Percentiles rank a stretch among this genome's conserved stretches.
phyloP scores from a whole-genome alignment of 1,140 invertebrate species.

The Trigoniulus corallinus region DNA sequence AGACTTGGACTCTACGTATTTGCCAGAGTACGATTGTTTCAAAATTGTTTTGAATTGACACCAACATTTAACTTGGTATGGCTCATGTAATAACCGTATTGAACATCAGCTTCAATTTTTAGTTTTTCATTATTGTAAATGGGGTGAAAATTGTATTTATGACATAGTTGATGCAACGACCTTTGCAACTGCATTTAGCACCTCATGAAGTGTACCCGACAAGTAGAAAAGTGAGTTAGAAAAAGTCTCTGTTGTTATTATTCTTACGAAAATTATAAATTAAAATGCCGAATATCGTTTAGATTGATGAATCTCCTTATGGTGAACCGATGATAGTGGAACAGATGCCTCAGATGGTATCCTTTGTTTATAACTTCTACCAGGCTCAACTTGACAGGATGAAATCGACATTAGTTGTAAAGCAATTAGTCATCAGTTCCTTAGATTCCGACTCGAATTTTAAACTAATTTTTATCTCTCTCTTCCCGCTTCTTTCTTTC shows the following conservation, averaged over 20 bases:
- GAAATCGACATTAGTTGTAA: no score
- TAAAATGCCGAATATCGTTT: background rate
- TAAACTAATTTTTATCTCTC: no score
- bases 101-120: slow-evolving; percentile 2
- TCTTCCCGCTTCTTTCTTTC: no score
- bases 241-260: background rate
- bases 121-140: slow-evolving; percentile 2
- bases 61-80: slow-evolving; percentile 80
- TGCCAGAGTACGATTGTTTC: slow-evolving; percentile 76
- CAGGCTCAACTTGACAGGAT: no score
- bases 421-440: no score
- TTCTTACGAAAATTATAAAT: background rate
- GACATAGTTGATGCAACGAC: slow-evolving; percentile 40
- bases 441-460: no score
- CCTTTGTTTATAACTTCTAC: slow-evolving; percentile 82
- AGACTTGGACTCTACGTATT: slow-evolving; percentile 95
- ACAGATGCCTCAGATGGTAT: slow-evolving; percentile 84
- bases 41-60: slow-evolving; percentile 90
- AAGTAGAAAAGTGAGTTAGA: slow-evolving; percentile 29
- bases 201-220: slow-evolving; percentile 63
- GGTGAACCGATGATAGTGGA: slow-evolving; percentile 38
- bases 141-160: background rate
- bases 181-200: slow-evolving; percentile 54
- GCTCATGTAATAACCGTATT: slow-evolving; percentile 1
- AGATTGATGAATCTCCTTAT: slow-evolving; percentile 21